Evolutionary conservation across 2,113 vertebrate genomes (phyloP), one percentile per base, ranked within the genome.

Genomic region (rat (Rattus norvegicus)): DNA sequence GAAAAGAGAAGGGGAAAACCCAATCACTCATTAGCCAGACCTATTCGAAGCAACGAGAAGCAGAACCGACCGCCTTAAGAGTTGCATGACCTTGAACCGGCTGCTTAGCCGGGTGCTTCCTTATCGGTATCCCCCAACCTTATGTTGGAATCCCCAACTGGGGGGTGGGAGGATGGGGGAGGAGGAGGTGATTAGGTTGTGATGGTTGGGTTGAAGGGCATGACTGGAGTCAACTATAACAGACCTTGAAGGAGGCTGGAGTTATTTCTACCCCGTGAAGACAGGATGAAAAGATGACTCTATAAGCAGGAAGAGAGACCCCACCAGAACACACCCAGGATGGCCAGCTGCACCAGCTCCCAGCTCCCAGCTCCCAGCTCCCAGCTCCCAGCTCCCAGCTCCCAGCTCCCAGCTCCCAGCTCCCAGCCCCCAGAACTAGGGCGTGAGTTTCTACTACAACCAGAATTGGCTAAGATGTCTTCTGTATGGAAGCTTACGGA

Each of bases 21-120:
- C 54, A 73, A 43, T 3, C 26, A 47, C 56, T 26, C 61, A 76
- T 49, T 19, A 33, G 36, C n/a, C 54, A 24, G 7, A 56, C 28
- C 9, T 8, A 72, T 17, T 0, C 0, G 6, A 92, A 63, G 28
- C 36, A 54, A n/a, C 3, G 2, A 90, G 88, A 92, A 90, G 70
- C 56, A 80, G 81, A 67, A 87, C 43, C 1, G 12, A 33, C n/a
- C 22, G 39, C 73, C 81, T 72, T n/a, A 59, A 0, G 43, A 19
- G 26, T n/a, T 36, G 69, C 9, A 26, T 0, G 28, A 88, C 56
- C 49, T 88, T 65, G 1, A 30, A 49, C 47, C 85, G 59, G 90
- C 75, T 22, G 69, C 54, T 87, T 24, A 65, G 11, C n/a, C 6
- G 0, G 0, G 2, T 14, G 28, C 16, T 20, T 93, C n/a, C 49